Evolutionary conservation across 2,888 invertebrate genomes (phyloP).

Genomic region (Ophraella communa): DNA sequence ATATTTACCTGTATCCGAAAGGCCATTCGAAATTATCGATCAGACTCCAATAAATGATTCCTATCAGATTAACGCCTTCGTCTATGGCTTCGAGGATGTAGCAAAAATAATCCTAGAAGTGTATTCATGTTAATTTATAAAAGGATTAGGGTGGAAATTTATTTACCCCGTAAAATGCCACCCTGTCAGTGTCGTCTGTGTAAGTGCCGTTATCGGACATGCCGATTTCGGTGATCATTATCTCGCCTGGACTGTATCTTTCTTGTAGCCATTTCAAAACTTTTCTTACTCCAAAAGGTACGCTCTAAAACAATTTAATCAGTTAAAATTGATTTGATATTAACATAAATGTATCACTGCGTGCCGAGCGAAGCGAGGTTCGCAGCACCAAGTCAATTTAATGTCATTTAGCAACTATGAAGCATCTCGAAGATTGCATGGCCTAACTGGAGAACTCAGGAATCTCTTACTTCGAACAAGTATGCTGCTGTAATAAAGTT

Average conservation of each 20-base stretch:
- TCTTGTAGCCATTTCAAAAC: conserved; percentile 68
- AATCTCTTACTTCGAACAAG: no score
- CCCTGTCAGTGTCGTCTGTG: conserved; percentile 13
- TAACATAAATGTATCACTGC: no score
- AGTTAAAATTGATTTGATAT: no score
- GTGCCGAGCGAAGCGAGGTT: no score
- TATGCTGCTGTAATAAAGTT: no score
- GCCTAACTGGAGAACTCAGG: no score
- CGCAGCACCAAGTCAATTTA: no score
- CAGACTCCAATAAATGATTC: conserved; percentile 52
- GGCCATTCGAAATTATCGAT: conserved; percentile 61
- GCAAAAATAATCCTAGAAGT: conserved; percentile 56
- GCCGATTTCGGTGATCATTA: conserved; percentile 70
- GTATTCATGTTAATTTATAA: neutral
- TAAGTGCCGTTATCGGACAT: conserved; percentile 56
- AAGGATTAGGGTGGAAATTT: neutral
- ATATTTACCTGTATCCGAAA: conserved; percentile 44
- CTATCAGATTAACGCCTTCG: conserved; percentile 56
- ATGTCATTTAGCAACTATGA: no score
- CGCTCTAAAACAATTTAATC: conserved; percentile 56
- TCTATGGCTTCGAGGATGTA: conserved; percentile 51
- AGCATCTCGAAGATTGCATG: no score
- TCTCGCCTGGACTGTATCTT: conserved; percentile 65
- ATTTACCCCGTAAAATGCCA: conserved; percentile 14
- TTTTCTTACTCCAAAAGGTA: conserved; percentile 71